Conservation (phyloP, 2,113 vertebrate genomes). For the Mystacornis crossleyi region DNA sequence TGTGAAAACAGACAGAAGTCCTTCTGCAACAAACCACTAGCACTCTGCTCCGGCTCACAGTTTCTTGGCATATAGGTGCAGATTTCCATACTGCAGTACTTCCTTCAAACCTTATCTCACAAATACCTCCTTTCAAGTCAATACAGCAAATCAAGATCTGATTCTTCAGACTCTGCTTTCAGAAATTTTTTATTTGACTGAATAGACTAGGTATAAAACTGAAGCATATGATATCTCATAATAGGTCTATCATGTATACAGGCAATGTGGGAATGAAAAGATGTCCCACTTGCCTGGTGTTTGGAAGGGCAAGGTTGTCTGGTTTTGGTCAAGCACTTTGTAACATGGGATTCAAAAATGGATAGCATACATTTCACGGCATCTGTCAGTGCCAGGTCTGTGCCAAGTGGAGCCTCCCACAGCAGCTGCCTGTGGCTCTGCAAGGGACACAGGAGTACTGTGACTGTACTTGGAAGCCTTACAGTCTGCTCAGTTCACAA, state of each 20-base stretch:
- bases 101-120: not conserved
- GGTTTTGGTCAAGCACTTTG: not conserved
- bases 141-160: not conserved
- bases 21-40: not conserved
- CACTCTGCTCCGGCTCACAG: not conserved
- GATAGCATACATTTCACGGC: not conserved
- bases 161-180: not conserved
- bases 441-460: not conserved
- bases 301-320: not conserved
- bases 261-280: not conserved
- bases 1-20: not conserved
- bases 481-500: not conserved
- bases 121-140: not conserved
- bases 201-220: not conserved
- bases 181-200: not conserved
- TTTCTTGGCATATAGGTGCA: not conserved
- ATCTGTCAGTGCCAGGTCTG: not conserved
- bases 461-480: not conserved
- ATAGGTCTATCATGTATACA: not conserved
- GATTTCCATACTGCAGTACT: not conserved
- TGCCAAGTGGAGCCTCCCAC: not conserved
- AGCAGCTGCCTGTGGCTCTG: not conserved
- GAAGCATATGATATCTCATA: not conserved
- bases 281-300: not conserved
- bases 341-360: not conserved